Evolutionary conservation across 1,140 invertebrate genomes (phyloP).

Genomic region (Heliconius himera): DNA sequence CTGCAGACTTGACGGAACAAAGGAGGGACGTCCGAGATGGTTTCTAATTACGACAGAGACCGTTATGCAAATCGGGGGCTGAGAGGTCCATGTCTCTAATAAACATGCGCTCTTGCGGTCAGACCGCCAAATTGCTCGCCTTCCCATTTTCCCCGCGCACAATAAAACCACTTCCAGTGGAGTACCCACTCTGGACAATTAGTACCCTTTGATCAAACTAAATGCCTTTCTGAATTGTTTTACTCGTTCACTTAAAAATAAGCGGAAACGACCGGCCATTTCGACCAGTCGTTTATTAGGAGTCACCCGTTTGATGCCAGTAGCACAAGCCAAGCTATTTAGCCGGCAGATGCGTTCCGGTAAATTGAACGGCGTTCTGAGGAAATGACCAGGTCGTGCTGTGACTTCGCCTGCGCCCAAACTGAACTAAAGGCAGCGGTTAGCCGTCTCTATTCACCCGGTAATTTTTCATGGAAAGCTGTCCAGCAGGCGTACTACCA

Average conservation of each 20-base stretch:
- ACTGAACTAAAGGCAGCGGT: conserved; percentile 62
- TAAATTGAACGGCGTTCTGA: conserved; percentile 61
- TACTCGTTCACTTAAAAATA: conserved; percentile 34
- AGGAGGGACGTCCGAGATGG: conserved; percentile 74
- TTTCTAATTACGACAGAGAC: conserved; percentile 78
- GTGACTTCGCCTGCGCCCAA: conserved; percentile 56
- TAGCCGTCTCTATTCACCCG: conserved; percentile 47
- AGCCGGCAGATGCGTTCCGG: conserved; percentile 62
- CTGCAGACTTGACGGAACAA: conserved; percentile 65
- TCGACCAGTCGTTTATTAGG: conserved; percentile 49
- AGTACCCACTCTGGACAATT: conserved; percentile 61
- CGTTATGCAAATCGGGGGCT: conserved; percentile 75
- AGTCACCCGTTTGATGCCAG: conserved; percentile 36
- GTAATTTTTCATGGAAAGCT: conserved; percentile 65
- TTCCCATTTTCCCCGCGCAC: conserved; percentile 54
- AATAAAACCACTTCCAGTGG: conserved; percentile 67
- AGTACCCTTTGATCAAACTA: conserved; percentile 59
- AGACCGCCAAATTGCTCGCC: conserved; percentile 68
- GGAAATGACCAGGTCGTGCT: conserved; percentile 64
- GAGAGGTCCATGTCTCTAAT: conserved; percentile 74
- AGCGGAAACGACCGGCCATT: conserved; percentile 24
- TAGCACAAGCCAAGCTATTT: conserved; percentile 55
- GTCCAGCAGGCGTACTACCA: conserved; percentile 47
- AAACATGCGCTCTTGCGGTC: conserved; percentile 76
- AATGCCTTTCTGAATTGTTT: conserved; percentile 39